Conservation (phyloP, 2,113 vertebrate genomes). For the Trematomus loennbergii region DNA sequence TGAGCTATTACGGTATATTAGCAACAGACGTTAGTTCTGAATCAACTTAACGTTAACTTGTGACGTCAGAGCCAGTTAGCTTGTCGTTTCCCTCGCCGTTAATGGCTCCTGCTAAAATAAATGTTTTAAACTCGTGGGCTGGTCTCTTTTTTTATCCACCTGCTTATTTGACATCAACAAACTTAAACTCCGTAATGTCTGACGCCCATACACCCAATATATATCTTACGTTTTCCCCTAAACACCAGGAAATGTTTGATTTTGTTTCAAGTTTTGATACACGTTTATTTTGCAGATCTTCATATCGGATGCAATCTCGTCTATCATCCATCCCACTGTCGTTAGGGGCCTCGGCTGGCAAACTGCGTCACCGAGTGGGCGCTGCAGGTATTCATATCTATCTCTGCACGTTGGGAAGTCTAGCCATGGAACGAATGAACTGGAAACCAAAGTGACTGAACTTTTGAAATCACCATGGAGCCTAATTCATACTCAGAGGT, state of each 20-base stretch:
- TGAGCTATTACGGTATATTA: background rate
- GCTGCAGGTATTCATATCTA: slow-evolving; percentile 75
- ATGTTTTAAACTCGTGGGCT: slow-evolving; percentile 23
- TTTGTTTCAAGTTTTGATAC: slow-evolving; percentile 32
- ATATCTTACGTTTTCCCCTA: background rate
- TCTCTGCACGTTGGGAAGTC: slow-evolving; percentile 67
- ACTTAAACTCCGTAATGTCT: background rate
- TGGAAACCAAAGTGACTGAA: slow-evolving; percentile 71
- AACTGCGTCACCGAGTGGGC: slow-evolving; percentile 82
- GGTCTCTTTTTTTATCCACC: slow-evolving; percentile 28
- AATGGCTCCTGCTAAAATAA: slow-evolving; percentile 11
- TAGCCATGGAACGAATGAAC: slow-evolving; percentile 78
- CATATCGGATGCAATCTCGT: slow-evolving; percentile 54
- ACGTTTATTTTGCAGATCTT: slow-evolving; percentile 50
- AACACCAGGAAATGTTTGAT: background rate
- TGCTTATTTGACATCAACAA: slow-evolving; percentile 1
- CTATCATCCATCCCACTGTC: slow-evolving; percentile 58
- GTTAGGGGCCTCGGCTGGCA: slow-evolving; percentile 67
- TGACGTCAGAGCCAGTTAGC: slow-evolving; percentile 9
- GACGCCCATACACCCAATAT: background rate
- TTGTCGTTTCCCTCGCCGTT: slow-evolving; percentile 33
- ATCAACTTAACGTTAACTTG: slow-evolving; percentile 31
- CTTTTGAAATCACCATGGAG: slow-evolving; percentile 73
- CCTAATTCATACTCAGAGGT: slow-evolving; percentile 36
- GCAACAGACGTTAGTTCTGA: background rate